Conservation (phyloP, 2,888 invertebrate genomes). For the Myopa testacea region DNA sequence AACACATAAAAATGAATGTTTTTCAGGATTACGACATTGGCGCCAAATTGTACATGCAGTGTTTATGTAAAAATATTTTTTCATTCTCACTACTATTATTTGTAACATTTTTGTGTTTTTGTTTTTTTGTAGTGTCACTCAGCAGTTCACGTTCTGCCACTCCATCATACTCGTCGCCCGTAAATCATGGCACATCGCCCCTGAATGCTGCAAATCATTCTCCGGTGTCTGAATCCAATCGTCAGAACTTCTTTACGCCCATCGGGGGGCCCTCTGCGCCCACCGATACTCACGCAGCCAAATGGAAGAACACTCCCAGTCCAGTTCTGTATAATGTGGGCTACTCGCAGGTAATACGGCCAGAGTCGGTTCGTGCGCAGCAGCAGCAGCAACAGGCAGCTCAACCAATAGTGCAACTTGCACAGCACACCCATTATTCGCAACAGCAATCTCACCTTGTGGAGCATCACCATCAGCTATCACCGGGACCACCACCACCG, state of each 20-base stretch:
- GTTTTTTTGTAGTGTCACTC: slow-evolving; percentile 78
- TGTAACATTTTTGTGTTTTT: slow-evolving; percentile 8
- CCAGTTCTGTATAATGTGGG: slow-evolving; percentile 63
- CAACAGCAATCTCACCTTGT: slow-evolving; percentile 43
- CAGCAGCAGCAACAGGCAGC: slow-evolving; percentile 53
- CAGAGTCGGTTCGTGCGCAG: slow-evolving; percentile 60
- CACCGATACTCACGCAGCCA: slow-evolving; percentile 51
- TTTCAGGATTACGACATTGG: slow-evolving; percentile 64
- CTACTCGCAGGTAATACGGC: slow-evolving; percentile 64
- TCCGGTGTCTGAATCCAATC: slow-evolving; percentile 77
- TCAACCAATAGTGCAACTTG: slow-evolving; percentile 53
- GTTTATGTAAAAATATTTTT: slow-evolving; percentile 60
- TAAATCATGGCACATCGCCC: slow-evolving; percentile 77
- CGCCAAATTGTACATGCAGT: slow-evolving; percentile 65
- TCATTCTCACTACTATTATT: not conserved
- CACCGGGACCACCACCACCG: slow-evolving; percentile 48
- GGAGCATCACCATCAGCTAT: slow-evolving; percentile 33
- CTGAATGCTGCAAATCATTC: slow-evolving; percentile 72
- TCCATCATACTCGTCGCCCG: slow-evolving; percentile 86
- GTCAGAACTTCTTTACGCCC: slow-evolving; percentile 92
- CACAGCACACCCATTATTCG: slow-evolving; percentile 19
- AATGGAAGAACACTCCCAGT: slow-evolving; percentile 67
- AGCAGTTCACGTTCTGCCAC: slow-evolving; percentile 94
- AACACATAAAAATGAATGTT: slow-evolving; percentile 55
- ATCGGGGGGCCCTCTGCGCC: slow-evolving; percentile 70